phyloP scores from a whole-genome alignment of 2,113 vertebrate species.

The Scomber scombrus region DNA sequence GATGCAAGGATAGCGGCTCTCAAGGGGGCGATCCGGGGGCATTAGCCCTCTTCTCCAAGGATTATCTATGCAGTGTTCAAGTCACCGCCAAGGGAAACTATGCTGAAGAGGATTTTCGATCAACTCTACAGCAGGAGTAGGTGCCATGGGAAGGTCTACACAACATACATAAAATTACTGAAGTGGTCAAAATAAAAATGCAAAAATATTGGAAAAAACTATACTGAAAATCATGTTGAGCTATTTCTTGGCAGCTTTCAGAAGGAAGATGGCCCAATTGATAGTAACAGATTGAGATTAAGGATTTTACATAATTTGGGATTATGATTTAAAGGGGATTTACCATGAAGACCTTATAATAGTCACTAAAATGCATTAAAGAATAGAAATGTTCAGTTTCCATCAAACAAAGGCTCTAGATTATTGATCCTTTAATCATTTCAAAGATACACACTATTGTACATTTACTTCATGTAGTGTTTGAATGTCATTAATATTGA shows the following conservation, averaged over 20 bases:
- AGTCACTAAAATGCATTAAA: conserved; percentile 22
- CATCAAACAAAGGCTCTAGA: neutral
- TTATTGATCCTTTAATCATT: conserved; percentile 14
- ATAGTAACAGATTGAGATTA: conserved; percentile 74
- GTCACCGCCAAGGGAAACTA: conserved; percentile 55
- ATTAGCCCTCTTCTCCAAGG: conserved; percentile 74
- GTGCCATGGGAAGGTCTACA: conserved; percentile 36
- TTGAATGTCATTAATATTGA: conserved; percentile 31
- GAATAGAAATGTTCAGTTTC: conserved; percentile 18
- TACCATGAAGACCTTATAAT: conserved; percentile 26
- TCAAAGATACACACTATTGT: neutral
- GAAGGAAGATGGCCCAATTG: conserved; percentile 65
- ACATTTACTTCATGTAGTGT: conserved; percentile 18
- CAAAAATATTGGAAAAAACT: conserved; percentile 2
- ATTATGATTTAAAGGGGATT: conserved; percentile 65
- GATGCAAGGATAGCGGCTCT: conserved; percentile 63
- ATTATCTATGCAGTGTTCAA: conserved; percentile 66
- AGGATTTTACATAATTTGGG: conserved; percentile 72
- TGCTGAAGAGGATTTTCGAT: conserved; percentile 62
- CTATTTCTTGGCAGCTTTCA: conserved; percentile 22
- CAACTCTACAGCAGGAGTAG: conserved; percentile 38
- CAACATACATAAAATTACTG: neutral
- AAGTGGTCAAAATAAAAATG: conserved; percentile 29
- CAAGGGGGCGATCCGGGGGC: conserved; percentile 60
- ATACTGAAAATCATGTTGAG: neutral